Base-by-base conservation (phyloP, 2,888 invertebrate species). In the Drosophila neotestacea region DNA sequence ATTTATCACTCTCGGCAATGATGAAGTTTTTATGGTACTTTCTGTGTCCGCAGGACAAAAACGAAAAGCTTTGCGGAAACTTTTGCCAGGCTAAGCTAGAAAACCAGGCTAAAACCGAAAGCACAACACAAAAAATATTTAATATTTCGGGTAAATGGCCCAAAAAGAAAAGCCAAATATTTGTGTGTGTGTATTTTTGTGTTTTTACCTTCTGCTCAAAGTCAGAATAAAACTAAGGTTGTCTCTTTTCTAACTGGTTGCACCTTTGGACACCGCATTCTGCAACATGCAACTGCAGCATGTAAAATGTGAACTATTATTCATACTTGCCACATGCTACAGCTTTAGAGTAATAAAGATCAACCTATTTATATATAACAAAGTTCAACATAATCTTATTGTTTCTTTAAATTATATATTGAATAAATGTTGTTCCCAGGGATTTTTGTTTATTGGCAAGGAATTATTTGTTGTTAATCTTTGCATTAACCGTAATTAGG, bases 61-160 rank as follows among this genome's bases (percentile, higher is more conserved):
- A 30, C 47, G 9, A 47, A 47, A 47, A 13, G n/a, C 30, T 30
- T 30, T 13, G 30, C 30, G 4, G 27, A 51, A 51, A 38, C 6
- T 52, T 39, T 52, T 39, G 4, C 30, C 2, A 6, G 36, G 27
- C 44, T 36, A 22, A 36, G 34, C 44, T 13, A 5, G 22, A 56
- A 56, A 55, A 4, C 54, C 46, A 11, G 28, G 22, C 11, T 11
- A 47, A 38, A 51, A 38, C 11, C n/a, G 7, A 41, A 28, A 47
- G 27, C 36, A 30, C 39, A 51, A 47, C 30, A 62, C 44, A 64
- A 75, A 22, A 22, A 81, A 67, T 77, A 69, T 81, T 81, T 73
- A 69, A 81, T 69, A 78, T 77, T 72, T 50, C 22, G 22, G 22
- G 0, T 27, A 77, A 72, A 68, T 66, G 77, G 68, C 34, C 36